Conservation (phyloP, 1,140 invertebrate genomes). For the Gyrodactylus bullatarudis region DNA sequence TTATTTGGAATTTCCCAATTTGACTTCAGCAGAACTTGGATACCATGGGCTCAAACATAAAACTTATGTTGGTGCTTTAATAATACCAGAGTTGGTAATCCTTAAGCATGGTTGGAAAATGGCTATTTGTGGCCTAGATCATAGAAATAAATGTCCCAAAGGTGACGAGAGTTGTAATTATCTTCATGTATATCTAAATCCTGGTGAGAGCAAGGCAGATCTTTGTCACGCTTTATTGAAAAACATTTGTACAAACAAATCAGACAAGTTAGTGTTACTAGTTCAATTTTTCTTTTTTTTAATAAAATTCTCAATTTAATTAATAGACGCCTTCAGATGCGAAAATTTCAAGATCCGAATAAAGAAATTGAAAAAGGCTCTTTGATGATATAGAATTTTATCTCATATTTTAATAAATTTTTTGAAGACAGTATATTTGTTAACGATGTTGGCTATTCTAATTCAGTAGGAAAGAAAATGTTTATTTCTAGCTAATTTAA, state of each 20-base stretch:
- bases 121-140: not conserved
- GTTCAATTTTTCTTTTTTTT: no score
- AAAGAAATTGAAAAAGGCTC: no score
- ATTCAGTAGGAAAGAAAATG: no score
- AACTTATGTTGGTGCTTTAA: not conserved
- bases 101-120: not conserved
- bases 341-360: no score
- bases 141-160: not conserved
- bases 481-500: no score
- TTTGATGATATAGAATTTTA: no score
- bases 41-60: not conserved
- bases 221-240: not conserved
- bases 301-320: no score
- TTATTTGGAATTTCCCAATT: not conserved
- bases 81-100: not conserved
- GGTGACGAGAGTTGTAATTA: not conserved
- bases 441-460: no score
- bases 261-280: no score
- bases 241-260: not conserved
- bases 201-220: not conserved
- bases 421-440: no score
- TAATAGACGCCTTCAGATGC: no score
- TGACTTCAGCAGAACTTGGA: not conserved
- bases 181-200: not conserved
- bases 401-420: no score